Base-by-base conservation (phyloP, 2,888 invertebrate species). In the Arge pagana region DNA sequence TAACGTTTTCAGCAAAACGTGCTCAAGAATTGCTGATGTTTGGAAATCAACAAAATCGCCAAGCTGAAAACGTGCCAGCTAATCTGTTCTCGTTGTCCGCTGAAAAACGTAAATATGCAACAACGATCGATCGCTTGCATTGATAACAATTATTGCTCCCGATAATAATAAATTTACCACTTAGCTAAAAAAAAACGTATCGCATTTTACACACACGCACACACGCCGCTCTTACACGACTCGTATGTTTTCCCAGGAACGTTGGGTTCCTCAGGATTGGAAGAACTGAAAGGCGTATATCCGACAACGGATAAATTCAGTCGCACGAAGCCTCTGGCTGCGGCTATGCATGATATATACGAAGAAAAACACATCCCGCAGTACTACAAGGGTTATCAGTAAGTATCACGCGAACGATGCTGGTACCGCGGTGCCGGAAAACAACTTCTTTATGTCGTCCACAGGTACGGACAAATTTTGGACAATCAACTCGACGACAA, bases 21-120 rank as follows among this genome's bases (percentile, higher is more conserved):
- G 69, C 77, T 2, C 76, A 77, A 60, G 78, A 78, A 54, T 66
- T 72, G 50, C 62, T 78, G 40, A 76, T 77, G 75, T 77, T 77
- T 39, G 78, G 77, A 5, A 78, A 77, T 54, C 78, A 78, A 52
- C 78, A 78, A 53, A 77, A 76, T 61, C 60, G 71, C 50, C 57
- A 61, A 35, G 62, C 60, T 16, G 54, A 64, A 7, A 65, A 64
- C 15, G 53, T 52, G 39, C 56, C 60, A 24, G 50, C 58, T n/a
- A 55, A 61, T 11, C 49, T 62, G 3, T 62, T 63, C 48, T 49
- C 60, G 4, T 60, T 69, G 3, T 55, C 51, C 8, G 48, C 65
- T 1, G 72, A 73, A 13, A 73, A 72, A 61, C 60, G 72, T 71
- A 52, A 66, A 37, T 23, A n/a, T n/a, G n/a, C n/a, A n/a, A n/a